Evolutionary conservation across 2,888 invertebrate genomes (phyloP), one percentile per base, ranked within the genome.

Genomic region (Xanthia togata): DNA sequence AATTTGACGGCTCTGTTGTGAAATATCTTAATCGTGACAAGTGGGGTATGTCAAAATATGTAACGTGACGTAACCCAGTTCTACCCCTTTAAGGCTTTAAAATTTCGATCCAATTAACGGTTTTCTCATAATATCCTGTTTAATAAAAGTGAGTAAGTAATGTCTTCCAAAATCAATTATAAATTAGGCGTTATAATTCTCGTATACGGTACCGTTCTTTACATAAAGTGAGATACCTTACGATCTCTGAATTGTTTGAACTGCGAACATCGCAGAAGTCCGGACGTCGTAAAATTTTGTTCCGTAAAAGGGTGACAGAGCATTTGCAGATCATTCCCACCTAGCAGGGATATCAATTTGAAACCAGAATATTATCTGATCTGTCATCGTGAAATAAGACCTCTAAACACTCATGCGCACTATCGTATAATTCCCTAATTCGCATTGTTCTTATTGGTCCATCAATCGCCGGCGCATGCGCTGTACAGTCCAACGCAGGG

Each of bases 391-490:
- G 84, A 89, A 86, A 89, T 88, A 88, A 86, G 83, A 84, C 81
- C 86, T 87, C 83, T 84, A 76, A 89, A 89, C 74, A 79, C 76
- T 80, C 77, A 77, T 86, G 86, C 82, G 53, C 86, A 78, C 70
- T 87, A 89, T 84, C 84, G 84, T 77, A 87, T 88, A 87, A 89
- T 87, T 90, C 90, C 90, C 91, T 91, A 93, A 91, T 92, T 91
- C 92, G 89, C 94, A 93, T 94, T 94, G 94, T 95, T 95, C 92
- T 91, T 93, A 95, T 94, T 95, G 93, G 94, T 91, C 92, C 94
- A 95, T 96, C 95, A 95, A 95, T 96, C 94, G 90, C 78, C 9
- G 86, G 90, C 91, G 93, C 92, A 91, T 92, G 92, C 93, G 91
- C 91, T 92, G 90, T 92, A 91, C 89, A 89, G 87, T 90, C 87